phyloP scores from a whole-genome alignment of 92 coral and sea anemone species.

The Virgularia gustaviana region DNA sequence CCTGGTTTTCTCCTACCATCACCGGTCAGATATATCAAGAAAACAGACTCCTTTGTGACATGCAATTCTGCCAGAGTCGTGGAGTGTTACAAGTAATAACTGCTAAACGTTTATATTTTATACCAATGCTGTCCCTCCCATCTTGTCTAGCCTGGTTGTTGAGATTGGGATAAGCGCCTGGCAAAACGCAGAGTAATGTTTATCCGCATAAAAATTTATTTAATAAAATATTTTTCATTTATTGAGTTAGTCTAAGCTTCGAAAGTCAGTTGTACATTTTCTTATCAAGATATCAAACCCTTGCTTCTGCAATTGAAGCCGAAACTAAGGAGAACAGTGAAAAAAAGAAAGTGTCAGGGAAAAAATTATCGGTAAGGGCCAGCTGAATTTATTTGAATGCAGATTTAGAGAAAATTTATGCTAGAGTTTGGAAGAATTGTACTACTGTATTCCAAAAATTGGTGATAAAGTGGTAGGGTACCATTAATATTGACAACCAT shows the following conservation, averaged over 20 bases:
- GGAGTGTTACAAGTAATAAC: slow-evolving; percentile 94
- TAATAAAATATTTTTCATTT: neutral
- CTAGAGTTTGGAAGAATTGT: neutral
- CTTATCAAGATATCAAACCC: slow-evolving; percentile 94
- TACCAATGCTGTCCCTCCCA: too few species aligned
- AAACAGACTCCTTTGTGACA: slow-evolving; percentile 80
- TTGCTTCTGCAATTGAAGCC: slow-evolving; percentile 98
- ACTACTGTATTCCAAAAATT: too few species aligned
- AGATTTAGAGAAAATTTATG: neutral
- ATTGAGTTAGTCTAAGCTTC: too few species aligned
- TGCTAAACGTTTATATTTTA: too few species aligned
- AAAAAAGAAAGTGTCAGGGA: slow-evolving; percentile 81
- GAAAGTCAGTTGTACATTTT: too few species aligned
- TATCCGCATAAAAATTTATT: too few species aligned
- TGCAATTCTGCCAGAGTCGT: slow-evolving; percentile 77
- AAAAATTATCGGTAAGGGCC: slow-evolving; percentile 77
- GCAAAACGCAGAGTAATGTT: too few species aligned
- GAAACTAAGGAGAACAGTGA: slow-evolving; percentile 84
- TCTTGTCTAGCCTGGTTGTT: too few species aligned
- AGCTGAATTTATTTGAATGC: neutral
- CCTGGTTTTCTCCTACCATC: slow-evolving; percentile 93
- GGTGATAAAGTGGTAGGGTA: too few species aligned
- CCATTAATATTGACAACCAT: too few species aligned
- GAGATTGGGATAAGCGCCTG: too few species aligned
- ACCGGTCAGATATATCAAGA: slow-evolving; percentile 67